Conservation (phyloP, 2,797 vertebrate genomes). For the Lepus oiostolus region DNA sequence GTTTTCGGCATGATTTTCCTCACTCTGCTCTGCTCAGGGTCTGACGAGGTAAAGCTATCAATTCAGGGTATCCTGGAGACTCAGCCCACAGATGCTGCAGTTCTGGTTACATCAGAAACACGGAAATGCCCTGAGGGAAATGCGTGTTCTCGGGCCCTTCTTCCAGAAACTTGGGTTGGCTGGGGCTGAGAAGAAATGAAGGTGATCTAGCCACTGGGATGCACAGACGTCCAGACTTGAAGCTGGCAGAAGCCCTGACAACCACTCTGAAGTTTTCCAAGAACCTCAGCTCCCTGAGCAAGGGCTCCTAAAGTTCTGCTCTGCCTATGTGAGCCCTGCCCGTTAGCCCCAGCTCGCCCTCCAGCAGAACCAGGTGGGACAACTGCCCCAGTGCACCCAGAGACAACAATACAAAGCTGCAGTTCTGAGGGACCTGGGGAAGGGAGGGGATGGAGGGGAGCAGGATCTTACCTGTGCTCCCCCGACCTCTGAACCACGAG, state of each 20-base stretch:
- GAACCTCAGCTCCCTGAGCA: neutral
- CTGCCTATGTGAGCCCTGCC: neutral
- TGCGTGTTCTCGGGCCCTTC: neutral
- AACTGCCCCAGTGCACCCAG: neutral
- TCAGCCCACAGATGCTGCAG: neutral
- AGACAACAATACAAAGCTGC: neutral
- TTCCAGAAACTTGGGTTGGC: neutral
- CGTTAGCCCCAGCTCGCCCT: neutral
- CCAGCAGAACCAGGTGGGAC: neutral
- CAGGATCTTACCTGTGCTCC: neutral
- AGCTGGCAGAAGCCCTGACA: neutral
- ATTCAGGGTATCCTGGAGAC: neutral
- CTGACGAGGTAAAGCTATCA: constrained; percentile 75
- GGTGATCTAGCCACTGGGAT: neutral
- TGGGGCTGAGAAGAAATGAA: neutral
- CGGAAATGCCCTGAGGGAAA: neutral
- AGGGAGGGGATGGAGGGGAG: neutral
- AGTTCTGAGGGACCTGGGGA: neutral
- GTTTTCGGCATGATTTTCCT: constrained; percentile 85
- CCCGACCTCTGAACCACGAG: neutral
- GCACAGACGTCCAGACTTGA: neutral
- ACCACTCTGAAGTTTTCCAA: neutral
- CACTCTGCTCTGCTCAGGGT: constrained; percentile 81
- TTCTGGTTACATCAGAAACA: neutral
- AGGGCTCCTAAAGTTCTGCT: neutral